phyloP scores from a whole-genome alignment of 1,140 invertebrate genomes.

The Pogonus chalceus region DNA sequence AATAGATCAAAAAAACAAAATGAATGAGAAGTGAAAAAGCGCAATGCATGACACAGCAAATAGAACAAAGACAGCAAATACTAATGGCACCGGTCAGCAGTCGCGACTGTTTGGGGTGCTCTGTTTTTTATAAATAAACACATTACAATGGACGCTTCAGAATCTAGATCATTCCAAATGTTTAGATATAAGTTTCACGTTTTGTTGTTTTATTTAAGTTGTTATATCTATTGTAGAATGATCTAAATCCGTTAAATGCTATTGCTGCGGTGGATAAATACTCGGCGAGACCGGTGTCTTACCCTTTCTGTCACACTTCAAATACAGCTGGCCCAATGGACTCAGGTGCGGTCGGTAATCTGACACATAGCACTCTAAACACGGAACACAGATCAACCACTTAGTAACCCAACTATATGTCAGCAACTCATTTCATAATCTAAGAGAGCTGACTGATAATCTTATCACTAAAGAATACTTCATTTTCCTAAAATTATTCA shows the following conservation, averaged over 20 bases:
- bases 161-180: too few species aligned
- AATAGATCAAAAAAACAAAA: not conserved
- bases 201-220: too few species aligned
- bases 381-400: constrained; percentile 6
- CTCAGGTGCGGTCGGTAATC: constrained; percentile 54
- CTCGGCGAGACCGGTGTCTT: constrained; percentile 44
- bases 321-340: constrained; percentile 66
- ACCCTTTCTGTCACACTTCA: constrained; percentile 70
- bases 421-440: too few species aligned
- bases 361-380: constrained; percentile 46
- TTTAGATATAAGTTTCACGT: too few species aligned
- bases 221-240: too few species aligned
- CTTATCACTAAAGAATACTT: too few species aligned
- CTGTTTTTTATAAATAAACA: too few species aligned
- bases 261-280: constrained; percentile 27
- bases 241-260: too few species aligned
- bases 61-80: not conserved
- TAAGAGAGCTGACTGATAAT: too few species aligned
- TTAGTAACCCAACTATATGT: constrained; percentile 1
- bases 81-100: not conserved
- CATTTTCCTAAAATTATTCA: too few species aligned
- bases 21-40: not conserved
- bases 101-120: constrained; percentile 16
- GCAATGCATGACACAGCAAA: not conserved
- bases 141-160: too few species aligned